A percentile compares a stretch with the other conserved stretches of the same genome.
phyloP scores from a whole-genome alignment of 2,797 vertebrate genomes.

The Rhyacichthys aspro region DNA sequence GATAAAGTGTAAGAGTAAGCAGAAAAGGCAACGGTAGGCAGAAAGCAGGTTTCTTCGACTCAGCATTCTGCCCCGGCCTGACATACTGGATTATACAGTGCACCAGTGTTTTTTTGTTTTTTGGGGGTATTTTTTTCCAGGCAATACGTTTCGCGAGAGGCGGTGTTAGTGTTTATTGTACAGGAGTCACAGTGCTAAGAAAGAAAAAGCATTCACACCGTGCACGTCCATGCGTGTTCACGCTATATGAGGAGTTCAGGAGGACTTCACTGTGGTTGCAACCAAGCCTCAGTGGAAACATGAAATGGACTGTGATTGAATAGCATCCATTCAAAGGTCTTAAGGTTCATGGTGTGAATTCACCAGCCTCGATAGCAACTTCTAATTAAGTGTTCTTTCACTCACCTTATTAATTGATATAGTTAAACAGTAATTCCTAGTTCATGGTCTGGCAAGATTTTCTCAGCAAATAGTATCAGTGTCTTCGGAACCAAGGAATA shows the following conservation, averaged over 20 bases:
- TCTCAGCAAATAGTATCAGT: too few relatives aligned
- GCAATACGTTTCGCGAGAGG: conserved; percentile 37
- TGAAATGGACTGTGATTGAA: conserved; percentile 53
- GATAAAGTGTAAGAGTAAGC: conserved; percentile 76
- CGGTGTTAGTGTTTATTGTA: conserved; percentile 43
- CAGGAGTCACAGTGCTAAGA: conserved; percentile 7
- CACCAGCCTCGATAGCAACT: not conserved
- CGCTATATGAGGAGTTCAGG: conserved; percentile 15
- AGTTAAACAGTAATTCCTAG: too few relatives aligned
- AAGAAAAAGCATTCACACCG: not conserved
- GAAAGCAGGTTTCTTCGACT: conserved; percentile 57
- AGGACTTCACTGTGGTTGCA: conserved; percentile 1
- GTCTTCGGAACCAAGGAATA: too few relatives aligned
- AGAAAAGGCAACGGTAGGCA: conserved; percentile 62
- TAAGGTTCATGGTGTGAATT: conserved; percentile 34
- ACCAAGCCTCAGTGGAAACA: conserved; percentile 26
- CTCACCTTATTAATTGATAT: too few relatives aligned
- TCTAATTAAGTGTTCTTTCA: not conserved
- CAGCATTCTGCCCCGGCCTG: conserved; percentile 64
- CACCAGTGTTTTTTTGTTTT: conserved; percentile 20
- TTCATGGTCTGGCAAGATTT: too few relatives aligned
- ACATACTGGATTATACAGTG: conserved; percentile 56
- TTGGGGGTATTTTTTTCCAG: conserved; percentile 26
- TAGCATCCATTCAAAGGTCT: conserved; percentile 30
- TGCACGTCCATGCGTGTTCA: conserved; percentile 4